A percentile compares a stretch with the other conserved stretches of the same genome.
Evolutionary conservation across 2,797 vertebrate genomes (phyloP).

Genomic region (Gadopsis marmoratus): DNA sequence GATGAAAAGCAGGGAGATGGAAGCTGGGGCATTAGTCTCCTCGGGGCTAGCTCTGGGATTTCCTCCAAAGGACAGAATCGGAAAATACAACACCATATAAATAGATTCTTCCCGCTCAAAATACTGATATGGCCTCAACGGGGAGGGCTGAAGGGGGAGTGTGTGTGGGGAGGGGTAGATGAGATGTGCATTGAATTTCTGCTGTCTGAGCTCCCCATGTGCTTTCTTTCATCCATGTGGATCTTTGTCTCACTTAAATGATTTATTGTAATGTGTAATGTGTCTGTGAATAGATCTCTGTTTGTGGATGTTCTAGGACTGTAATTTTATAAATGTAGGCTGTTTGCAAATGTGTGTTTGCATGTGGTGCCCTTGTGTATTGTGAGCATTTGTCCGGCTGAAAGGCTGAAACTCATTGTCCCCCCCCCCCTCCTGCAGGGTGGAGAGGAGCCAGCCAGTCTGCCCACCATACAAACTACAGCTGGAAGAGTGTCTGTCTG

Average conservation of each 20-base stretch:
- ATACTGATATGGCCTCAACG: constrained; percentile 56
- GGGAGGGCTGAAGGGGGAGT: constrained; percentile 10
- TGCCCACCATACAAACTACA: constrained; percentile 89
- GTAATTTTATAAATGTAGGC: constrained; percentile 34
- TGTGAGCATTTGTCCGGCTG: constrained; percentile 30
- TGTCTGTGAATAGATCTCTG: constrained; percentile 16
- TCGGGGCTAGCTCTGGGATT: constrained; percentile 71
- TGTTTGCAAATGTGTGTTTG: constrained; percentile 40
- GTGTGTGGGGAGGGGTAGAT: neutral
- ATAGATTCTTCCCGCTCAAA: constrained; percentile 73
- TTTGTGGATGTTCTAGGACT: constrained; percentile 35
- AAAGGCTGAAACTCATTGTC: constrained; percentile 58
- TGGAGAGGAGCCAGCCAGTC: constrained; percentile 84
- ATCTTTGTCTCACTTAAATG: constrained; percentile 64
- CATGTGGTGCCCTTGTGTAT: constrained; percentile 14
- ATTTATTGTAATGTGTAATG: constrained; percentile 38
- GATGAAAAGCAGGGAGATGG: constrained; percentile 71
- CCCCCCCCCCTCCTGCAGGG: constrained; percentile 79
- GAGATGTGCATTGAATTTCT: constrained; percentile 71
- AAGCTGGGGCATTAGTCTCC: constrained; percentile 67
- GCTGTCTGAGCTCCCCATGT: constrained; percentile 40
- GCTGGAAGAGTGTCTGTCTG: constrained; percentile 91
- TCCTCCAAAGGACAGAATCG: constrained; percentile 75
- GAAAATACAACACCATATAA: constrained; percentile 73
- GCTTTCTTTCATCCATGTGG: constrained; percentile 60